Evolutionary conservation across 2,888 invertebrate species (phyloP).

Genomic region (Scaptomyza polygonia): DNA sequence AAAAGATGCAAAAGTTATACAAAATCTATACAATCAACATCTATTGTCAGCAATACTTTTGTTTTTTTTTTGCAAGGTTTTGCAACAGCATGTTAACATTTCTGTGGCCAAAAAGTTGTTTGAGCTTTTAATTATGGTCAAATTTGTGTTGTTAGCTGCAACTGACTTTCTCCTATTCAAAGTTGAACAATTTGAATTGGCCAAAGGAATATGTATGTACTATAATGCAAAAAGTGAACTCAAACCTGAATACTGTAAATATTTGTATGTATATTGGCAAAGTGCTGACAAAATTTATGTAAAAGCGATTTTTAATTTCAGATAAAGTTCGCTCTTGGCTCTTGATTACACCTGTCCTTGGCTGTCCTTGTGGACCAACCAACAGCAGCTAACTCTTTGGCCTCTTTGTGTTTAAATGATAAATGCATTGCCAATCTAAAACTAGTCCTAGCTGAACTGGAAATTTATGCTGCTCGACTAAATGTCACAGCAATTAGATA

Average conservation of each 20-base stretch:
- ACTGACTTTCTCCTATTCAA: conserved; percentile 30
- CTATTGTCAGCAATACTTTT: conserved; percentile 2
- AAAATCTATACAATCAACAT: conserved; percentile 38
- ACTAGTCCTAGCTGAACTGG: conserved; percentile 5
- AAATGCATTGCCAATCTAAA: conserved; percentile 55
- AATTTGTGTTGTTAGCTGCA: conserved; percentile 47
- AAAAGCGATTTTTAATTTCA: conserved; percentile 74
- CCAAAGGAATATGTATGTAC: not conserved
- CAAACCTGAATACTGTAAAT: not conserved
- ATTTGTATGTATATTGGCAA: conserved; percentile 47
- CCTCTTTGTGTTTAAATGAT: conserved; percentile 51
- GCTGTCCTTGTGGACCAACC: conserved; percentile 18
- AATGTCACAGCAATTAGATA: conserved; percentile 58
- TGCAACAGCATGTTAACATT: conserved; percentile 22
- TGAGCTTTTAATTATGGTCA: conserved; percentile 64
- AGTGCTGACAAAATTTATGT: conserved; percentile 66
- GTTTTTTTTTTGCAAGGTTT: conserved; percentile 2
- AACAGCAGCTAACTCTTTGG: conserved; percentile 9
- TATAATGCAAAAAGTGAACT: conserved; percentile 14
- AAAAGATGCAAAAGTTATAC: conserved; percentile 46
- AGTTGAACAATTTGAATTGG: conserved; percentile 12
- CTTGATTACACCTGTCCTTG: conserved; percentile 58
- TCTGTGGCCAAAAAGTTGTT: conserved; percentile 47
- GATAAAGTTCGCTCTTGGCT: conserved; percentile 61
- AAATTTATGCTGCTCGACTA: conserved; percentile 53